Evolutionary conservation across 2,888 invertebrate genomes (phyloP).

Genomic region (Oscheius sp.): DNA sequence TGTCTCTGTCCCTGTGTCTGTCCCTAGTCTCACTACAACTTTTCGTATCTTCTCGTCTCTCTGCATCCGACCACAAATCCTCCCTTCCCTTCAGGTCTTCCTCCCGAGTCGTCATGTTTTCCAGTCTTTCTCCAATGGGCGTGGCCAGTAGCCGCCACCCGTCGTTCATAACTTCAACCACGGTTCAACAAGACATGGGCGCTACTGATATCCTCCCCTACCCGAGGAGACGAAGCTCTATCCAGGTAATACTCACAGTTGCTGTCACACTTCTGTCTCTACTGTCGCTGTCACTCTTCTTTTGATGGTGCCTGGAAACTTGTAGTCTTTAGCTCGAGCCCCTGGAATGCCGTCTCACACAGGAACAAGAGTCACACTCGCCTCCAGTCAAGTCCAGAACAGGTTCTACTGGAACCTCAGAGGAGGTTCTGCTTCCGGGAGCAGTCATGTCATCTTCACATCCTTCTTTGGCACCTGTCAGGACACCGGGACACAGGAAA

Average conservation of each 20-base stretch:
- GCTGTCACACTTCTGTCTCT: too few relatives aligned
- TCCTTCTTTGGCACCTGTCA: constrained; percentile 13
- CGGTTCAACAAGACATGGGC: constrained; percentile 20
- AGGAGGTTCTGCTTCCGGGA: constrained; percentile 23
- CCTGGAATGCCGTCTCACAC: constrained; percentile 12
- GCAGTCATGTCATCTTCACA: neutral
- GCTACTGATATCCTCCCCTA: constrained; percentile 34
- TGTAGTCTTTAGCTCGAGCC: constrained; percentile 20
- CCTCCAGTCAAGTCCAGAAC: constrained; percentile 16
- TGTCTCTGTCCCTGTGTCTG: too few relatives aligned
- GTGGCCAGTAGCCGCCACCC: constrained; percentile 3
- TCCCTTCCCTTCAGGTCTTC: neutral
- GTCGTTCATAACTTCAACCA: neutral
- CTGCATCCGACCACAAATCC: neutral
- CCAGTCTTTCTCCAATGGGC: constrained; percentile 24
- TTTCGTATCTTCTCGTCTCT: too few relatives aligned
- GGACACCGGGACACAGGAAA: neutral
- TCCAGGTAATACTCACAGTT: constrained; percentile 10
- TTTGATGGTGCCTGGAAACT: neutral
- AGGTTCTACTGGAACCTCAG: constrained; percentile 16
- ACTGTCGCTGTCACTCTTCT: neutral
- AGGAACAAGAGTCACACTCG: neutral
- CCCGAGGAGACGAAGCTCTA: constrained; percentile 26
- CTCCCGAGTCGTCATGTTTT: neutral
- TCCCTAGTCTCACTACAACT: too few relatives aligned